phyloP scores from a whole-genome alignment of 2,888 invertebrate genomes.

The Netelia fuscicornis region DNA sequence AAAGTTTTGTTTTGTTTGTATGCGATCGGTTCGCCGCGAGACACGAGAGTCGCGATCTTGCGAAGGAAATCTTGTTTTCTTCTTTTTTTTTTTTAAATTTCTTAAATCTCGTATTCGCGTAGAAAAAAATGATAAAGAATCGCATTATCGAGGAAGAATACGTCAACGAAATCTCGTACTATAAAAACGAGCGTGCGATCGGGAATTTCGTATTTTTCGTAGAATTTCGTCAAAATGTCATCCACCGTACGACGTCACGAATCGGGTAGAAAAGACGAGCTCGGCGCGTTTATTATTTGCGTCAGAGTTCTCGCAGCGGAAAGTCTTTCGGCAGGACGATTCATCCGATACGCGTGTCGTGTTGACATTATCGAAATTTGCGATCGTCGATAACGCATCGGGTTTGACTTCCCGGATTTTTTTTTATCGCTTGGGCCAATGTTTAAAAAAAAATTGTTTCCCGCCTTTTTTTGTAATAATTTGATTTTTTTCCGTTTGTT shows the following conservation, averaged over 20 bases:
- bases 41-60: too few species aligned
- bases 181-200: neutral
- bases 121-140: neutral
- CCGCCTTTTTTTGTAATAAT: neutral
- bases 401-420: too few species aligned
- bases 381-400: neutral
- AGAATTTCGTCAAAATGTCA: constrained; percentile 53
- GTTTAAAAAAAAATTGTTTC: too few species aligned
- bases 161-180: neutral
- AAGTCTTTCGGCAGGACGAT: neutral
- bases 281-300: constrained; percentile 37
- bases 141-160: neutral
- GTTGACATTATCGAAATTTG: constrained; percentile 38
- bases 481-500: neutral
- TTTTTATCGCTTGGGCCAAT: too few species aligned
- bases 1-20: too few species aligned
- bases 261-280: constrained; percentile 30
- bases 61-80: neutral
- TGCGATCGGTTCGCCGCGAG: too few species aligned
- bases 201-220: neutral
- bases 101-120: neutral
- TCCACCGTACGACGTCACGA: constrained; percentile 4
- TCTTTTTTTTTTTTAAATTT: neutral
- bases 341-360: neutral
- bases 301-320: constrained; percentile 34